Percentiles rank a stretch among this genome's conserved stretches.
These are phyloP conservation scores for Carcinoscorpius rotundicauda DNA, from an alignment of 1,140 invertebrate species.

Conservation along the genomic window DNA sequence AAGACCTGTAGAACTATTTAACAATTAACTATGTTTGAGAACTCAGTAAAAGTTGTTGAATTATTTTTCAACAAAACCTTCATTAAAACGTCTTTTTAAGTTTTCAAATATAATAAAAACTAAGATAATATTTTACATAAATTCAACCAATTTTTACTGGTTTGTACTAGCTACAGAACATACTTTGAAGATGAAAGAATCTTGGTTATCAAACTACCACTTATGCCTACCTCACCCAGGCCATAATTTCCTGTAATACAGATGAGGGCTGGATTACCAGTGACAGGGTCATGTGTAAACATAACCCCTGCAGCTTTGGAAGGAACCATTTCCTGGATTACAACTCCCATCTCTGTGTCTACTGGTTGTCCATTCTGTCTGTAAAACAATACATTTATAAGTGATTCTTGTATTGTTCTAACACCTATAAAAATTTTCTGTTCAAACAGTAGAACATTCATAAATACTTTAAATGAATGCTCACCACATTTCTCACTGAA, in stretches of 20 bases:
- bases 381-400: too few species aligned
- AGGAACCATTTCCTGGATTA: constrained; percentile 32
- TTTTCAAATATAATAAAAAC: too few species aligned
- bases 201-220: background rate
- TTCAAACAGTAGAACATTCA: too few species aligned
- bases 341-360: background rate
- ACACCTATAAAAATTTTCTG: too few species aligned
- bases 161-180: background rate
- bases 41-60: too few species aligned
- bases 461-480: too few species aligned
- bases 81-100: too few species aligned
- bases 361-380: background rate
- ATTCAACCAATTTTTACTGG: background rate
- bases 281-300: constrained; percentile 59
- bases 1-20: too few species aligned
- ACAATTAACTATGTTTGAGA: too few species aligned
- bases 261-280: constrained; percentile 47
- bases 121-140: background rate
- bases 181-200: background rate
- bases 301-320: constrained; percentile 58
- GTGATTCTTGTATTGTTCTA: too few species aligned
- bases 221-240: constrained; percentile 50
- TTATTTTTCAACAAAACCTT: too few species aligned
- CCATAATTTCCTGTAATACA: constrained; percentile 66
- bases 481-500: too few species aligned